Evolutionary conservation across 2,888 invertebrate genomes (phyloP).

Genomic region (Schizotus pectinicornis): DNA sequence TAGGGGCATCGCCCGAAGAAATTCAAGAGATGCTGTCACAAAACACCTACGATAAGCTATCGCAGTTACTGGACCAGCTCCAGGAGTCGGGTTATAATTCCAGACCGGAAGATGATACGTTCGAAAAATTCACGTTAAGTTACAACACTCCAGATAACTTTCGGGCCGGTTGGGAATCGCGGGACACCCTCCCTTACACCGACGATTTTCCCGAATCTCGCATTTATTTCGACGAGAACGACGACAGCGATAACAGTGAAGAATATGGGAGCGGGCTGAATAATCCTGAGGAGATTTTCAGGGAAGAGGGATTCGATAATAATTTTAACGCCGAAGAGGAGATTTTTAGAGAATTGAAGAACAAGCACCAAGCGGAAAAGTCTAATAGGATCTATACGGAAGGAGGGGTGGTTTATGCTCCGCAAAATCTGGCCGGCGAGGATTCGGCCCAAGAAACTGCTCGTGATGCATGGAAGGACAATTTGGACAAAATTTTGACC

Average conservation of each 20-base stretch:
- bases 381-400: slow-evolving; percentile 64
- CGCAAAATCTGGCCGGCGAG: slow-evolving; percentile 34
- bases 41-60: slow-evolving; percentile 40
- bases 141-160: slow-evolving; percentile 61
- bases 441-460: slow-evolving; percentile 32
- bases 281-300: slow-evolving; percentile 31
- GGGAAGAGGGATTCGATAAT: slow-evolving; percentile 29
- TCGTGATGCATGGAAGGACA: slow-evolving; percentile 45
- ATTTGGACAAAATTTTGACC: slow-evolving; percentile 66
- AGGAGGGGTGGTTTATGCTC: slow-evolving; percentile 65
- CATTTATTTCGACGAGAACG: slow-evolving; percentile 65
- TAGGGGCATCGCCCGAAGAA: slow-evolving; percentile 46
- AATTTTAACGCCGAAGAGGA: slow-evolving; percentile 33
- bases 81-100: slow-evolving; percentile 31
- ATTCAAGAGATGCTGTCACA: slow-evolving; percentile 46
- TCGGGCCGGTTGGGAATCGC: slow-evolving; percentile 57
- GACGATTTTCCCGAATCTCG: slow-evolving; percentile 61
- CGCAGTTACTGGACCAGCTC: slow-evolving; percentile 41
- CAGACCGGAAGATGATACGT: slow-evolving; percentile 25
- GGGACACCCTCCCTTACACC: slow-evolving; percentile 42
- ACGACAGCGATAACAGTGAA: slow-evolving; percentile 43
- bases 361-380: slow-evolving; percentile 34
- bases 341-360: slow-evolving; percentile 48
- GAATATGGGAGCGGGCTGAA: slow-evolving; percentile 52
- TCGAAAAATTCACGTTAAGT: slow-evolving; percentile 52